A percentile compares a stretch with the other conserved stretches of the same genome.
phyloP scores from a whole-genome alignment of 1,140 invertebrate species.

The Psix sp. region DNA sequence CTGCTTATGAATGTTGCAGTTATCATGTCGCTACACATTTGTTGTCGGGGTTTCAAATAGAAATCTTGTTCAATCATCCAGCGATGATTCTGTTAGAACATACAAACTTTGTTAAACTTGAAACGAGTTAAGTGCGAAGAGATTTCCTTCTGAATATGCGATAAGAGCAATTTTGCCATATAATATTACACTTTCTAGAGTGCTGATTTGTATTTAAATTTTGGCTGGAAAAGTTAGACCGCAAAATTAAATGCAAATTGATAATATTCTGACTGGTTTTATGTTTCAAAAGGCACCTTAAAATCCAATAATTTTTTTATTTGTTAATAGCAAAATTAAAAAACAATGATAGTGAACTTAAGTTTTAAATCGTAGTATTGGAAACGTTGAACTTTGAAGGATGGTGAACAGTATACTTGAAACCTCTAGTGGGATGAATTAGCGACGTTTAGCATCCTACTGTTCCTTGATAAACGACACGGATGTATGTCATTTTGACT shows the following conservation, averaged over 20 bases:
- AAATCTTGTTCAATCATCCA: slow-evolving; percentile 1
- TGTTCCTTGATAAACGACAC: slow-evolving; percentile 47
- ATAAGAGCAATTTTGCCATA: too few relatives aligned
- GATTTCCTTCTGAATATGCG: too few relatives aligned
- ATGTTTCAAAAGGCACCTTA: too few relatives aligned
- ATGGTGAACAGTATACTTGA: slow-evolving; percentile 11
- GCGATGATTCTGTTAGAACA: background rate
- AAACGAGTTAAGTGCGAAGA: background rate
- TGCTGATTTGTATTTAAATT: too few relatives aligned
- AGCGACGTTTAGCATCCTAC: slow-evolving; percentile 49
- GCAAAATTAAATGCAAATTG: too few relatives aligned
- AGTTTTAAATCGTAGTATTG: too few relatives aligned
- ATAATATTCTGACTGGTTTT: too few relatives aligned
- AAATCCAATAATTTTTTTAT: too few relatives aligned
- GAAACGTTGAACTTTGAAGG: slow-evolving; percentile 13
- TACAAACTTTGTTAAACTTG: background rate
- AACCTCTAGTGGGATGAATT: slow-evolving; percentile 28
- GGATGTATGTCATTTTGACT: slow-evolving; percentile 51
- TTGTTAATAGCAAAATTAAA: too few relatives aligned
- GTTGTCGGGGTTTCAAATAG: background rate
- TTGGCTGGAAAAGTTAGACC: too few relatives aligned
- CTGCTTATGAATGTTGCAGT: background rate
- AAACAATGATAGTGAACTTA: too few relatives aligned
- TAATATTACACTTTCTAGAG: too few relatives aligned
- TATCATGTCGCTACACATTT: background rate